phyloP scores from a whole-genome alignment of 2,797 vertebrate genomes.

The Sebastolobus alascanus region DNA sequence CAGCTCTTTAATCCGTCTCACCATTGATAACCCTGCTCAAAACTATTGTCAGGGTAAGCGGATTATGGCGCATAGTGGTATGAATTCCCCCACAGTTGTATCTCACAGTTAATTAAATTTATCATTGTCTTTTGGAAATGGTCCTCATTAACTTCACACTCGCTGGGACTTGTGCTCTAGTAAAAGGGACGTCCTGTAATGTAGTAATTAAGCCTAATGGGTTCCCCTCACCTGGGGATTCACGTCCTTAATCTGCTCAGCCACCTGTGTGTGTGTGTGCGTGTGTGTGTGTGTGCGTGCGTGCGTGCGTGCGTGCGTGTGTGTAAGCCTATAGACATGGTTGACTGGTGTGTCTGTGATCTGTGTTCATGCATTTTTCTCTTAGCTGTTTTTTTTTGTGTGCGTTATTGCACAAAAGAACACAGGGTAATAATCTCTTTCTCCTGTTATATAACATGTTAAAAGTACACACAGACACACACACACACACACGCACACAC shows the following conservation, averaged over 20 bases:
- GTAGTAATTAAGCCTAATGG: constrained; percentile 79
- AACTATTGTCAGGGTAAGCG: constrained; percentile 74
- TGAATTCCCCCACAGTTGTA: constrained; percentile 67
- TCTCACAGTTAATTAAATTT: constrained; percentile 83
- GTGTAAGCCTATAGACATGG: background rate
- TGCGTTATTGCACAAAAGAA: constrained; percentile 1
- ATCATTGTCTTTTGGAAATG: constrained; percentile 78
- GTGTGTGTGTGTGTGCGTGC: constrained; percentile 6
- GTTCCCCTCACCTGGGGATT: constrained; percentile 70
- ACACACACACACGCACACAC: too few relatives aligned
- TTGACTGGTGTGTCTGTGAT: background rate
- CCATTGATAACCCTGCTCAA: constrained; percentile 76
- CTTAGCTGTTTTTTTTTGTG: background rate
- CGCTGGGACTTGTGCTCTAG: constrained; percentile 54
- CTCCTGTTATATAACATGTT: constrained; percentile 28
- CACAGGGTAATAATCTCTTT: background rate
- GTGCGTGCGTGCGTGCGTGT: constrained; percentile 3
- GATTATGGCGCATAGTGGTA: constrained; percentile 68
- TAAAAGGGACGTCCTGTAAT: constrained; percentile 67
- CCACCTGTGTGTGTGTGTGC: constrained; percentile 8
- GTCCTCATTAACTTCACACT: constrained; percentile 46
- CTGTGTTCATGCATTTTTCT: background rate
- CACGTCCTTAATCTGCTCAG: constrained; percentile 46
- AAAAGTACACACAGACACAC: constrained; percentile 4
- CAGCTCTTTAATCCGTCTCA: constrained; percentile 53